A percentile compares a stretch with the other conserved stretches of the same genome.
Evolutionary conservation across 2,888 invertebrate genomes (phyloP).

Genomic region (Elysia crispata): DNA sequence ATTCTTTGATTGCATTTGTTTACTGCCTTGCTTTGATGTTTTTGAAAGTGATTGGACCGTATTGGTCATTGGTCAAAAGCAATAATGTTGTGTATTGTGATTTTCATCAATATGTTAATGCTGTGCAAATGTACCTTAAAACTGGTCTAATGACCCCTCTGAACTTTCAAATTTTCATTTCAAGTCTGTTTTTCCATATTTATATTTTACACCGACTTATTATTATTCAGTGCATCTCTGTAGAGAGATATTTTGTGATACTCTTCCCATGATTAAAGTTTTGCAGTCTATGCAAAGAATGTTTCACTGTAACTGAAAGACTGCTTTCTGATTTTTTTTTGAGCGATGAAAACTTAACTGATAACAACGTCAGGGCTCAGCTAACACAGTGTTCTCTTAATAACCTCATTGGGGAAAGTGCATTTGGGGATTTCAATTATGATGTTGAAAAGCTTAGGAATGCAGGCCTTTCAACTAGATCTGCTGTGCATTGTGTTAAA

Average conservation of each 20-base stretch:
- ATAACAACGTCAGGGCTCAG: background rate
- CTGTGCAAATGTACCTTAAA: no score
- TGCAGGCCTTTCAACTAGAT: background rate
- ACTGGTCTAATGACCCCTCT: no score
- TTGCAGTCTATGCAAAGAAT: background rate
- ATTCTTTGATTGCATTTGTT: background rate
- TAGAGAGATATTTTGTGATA: no score
- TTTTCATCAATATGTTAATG: no score
- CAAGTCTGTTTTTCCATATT: no score
- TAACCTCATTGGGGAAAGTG: conserved; percentile 37
- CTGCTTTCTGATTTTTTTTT: background rate
- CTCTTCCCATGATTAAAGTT: background rate
- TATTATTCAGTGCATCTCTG: no score
- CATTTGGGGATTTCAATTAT: conserved; percentile 37
- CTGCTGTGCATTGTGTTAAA: conserved; percentile 9
- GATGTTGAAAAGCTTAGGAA: conserved; percentile 12
- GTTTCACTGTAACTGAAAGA: background rate
- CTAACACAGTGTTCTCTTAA: conserved; percentile 11
- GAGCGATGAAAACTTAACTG: background rate
- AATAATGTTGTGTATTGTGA: no score
- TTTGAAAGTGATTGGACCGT: background rate
- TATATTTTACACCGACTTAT: no score
- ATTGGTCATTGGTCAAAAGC: background rate
- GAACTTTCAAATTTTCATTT: no score
- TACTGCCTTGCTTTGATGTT: background rate